Evolutionary conservation across 2,113 vertebrate genomes (phyloP), one percentile per base, ranked within the genome.

Genomic region (Gymnogyps californianus): DNA sequence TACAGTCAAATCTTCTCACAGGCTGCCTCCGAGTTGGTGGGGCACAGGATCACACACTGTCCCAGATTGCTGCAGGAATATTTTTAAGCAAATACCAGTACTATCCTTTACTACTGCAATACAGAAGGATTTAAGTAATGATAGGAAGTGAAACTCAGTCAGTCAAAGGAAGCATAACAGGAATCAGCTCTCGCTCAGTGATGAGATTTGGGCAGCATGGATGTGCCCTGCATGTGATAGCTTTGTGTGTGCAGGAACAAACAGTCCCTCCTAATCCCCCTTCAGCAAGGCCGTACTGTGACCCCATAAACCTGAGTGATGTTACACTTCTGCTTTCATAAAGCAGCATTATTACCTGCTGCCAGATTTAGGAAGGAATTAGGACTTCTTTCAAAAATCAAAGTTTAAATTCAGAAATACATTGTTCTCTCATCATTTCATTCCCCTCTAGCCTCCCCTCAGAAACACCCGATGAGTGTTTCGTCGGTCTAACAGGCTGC

Each of bases 241-340:
- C 21, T 70, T 31, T 74, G 58, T 21, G 22, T n/a, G 52, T 42
- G 8, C 29, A 54, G 57, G 79, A 83, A 0, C 18, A 67, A 61
- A 40, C 26, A 26, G 58, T 13, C 26, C 17, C 29, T 72, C 9
- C n/a, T 32, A 21, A n/a, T 16, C 25, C 40, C 46, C 29, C 32
- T 29, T 58, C 7, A 0, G 6, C 79, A 70, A 70, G 52, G 16
- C 6, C 38, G 6, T 10, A 1, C 15, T 8, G 7, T 49, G 47
- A 32, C 64, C 24, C 40, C 1, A 0, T 66, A 47, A 66, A 57
- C 26, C 1, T 14, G 9, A 13, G 19, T 13, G 24, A 8, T 44
- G 32, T n/a, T 67, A 46, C 18, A 8, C 16, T 26, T 87, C 7
- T 52, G 7, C 28, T 83, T 81, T 78, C 42, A 31, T 24, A 61